Conservation (phyloP, 2,888 invertebrate species). For the Tenodera sinensis region DNA sequence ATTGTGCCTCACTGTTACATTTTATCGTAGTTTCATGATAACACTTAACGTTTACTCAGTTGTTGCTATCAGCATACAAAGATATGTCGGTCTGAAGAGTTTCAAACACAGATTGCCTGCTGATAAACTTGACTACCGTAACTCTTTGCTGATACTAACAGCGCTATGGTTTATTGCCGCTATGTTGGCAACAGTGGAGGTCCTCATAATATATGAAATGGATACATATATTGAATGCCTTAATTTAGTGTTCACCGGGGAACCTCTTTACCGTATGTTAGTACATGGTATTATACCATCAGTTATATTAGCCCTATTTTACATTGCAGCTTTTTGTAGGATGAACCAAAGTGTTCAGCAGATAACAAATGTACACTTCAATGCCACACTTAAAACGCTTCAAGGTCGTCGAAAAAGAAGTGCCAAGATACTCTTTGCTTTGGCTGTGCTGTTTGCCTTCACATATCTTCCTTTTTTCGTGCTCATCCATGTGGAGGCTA, state of each 20-base stretch:
- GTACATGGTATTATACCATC: not conserved
- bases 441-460: not conserved
- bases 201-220: not conserved
- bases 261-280: not conserved
- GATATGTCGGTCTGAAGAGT: not conserved
- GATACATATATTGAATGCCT: not conserved
- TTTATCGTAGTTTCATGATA: not conserved
- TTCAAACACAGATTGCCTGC: not conserved
- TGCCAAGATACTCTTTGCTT: not conserved
- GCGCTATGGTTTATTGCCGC: not conserved
- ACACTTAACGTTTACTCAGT: not conserved
- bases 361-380: not conserved
- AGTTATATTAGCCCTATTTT: not conserved
- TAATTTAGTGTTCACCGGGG: not conserved
- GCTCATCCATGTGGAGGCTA: not conserved
- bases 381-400: not conserved
- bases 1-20: not conserved
- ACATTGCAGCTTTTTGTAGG: not conserved
- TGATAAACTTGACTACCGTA: not conserved
- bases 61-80: not conserved
- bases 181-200: not conserved
- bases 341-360: not conserved
- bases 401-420: not conserved
- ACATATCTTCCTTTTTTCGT: not conserved
- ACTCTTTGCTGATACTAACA: not conserved